A percentile compares a stretch with the other conserved stretches of the same genome.
These are phyloP conservation scores for Mormyrops boulengeri DNA, from an alignment of 2,797 vertebrate genomes.

Conservation along the genomic window DNA sequence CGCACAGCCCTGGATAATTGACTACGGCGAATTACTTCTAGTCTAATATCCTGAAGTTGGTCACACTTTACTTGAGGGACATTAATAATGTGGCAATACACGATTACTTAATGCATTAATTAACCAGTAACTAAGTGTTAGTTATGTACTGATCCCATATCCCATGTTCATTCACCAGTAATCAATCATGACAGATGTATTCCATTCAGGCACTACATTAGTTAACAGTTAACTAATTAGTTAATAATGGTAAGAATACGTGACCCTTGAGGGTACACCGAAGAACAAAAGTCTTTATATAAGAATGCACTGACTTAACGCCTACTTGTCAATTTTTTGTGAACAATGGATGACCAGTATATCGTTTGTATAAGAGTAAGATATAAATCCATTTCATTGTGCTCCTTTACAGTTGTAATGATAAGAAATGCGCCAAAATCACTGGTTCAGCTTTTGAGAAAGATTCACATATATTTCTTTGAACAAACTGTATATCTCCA, in stretches of 20 bases:
- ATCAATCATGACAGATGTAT: background rate
- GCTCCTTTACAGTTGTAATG: background rate
- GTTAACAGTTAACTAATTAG: background rate
- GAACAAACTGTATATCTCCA: background rate
- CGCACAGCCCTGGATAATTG: background rate
- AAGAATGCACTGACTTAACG: background rate
- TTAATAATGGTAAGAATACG: background rate
- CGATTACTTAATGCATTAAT: background rate
- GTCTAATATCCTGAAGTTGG: background rate
- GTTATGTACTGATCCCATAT: background rate
- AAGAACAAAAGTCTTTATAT: background rate
- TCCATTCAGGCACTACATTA: background rate
- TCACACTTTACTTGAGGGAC: background rate
- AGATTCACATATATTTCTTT: background rate
- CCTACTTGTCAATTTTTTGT: background rate
- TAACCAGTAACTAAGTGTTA: background rate
- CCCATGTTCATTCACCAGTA: background rate
- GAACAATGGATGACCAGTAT: background rate
- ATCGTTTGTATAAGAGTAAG: background rate
- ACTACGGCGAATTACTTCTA: background rate
- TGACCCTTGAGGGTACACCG: background rate
- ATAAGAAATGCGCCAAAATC: background rate
- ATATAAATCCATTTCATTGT: background rate
- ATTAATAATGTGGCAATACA: background rate
- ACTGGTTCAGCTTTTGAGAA: background rate